Evolutionary conservation across 1,140 invertebrate species (phyloP), one percentile per base, ranked within the genome.

Genomic region (Meteorus sp.): DNA sequence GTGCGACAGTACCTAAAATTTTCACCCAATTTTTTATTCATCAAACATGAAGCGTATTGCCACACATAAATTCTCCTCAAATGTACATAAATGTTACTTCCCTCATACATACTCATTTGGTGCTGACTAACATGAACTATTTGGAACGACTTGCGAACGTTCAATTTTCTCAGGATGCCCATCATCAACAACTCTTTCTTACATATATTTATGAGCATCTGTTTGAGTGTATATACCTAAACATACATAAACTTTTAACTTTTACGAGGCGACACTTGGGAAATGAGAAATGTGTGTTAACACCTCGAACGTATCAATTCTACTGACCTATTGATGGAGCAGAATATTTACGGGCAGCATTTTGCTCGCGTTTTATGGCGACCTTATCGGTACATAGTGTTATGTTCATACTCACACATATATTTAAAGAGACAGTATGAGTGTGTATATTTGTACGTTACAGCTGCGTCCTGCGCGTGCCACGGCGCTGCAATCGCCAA

Each of bases 261-360:
- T 39, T 39, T 39, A 39, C 35, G 13, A 39, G 8, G 4, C 35
- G 9, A 29, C 27, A 29, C 27, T 29, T 29, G 9, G 4, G 27
- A 29, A n/a, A n/a, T n/a, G 27, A 29, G 35, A 39, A 7, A 4
- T 39, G 35, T 39, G 35, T 4, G 35, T 39, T 39, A 44, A 15
- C 35, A 23, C 52, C 52, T 25, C 22, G 25, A 50, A 65, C 63
- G 56, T 67, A 65, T 70, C 62, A 64, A 70, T 70, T 56, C 45
- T 23, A 54, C 48, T 44, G 35, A 60, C 43, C 48, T 31, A 39
- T n/a, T n/a, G n/a, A n/a, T n/a, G n/a, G n/a, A n/a, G n/a, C n/a
- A 45, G 48, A 63, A 58, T 31, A 57, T 59, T 63, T 56, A 56
- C 27, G 47, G 20, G 17, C 15, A 31, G 8, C 22, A 17, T 22